Evolutionary conservation across 1,140 invertebrate species (phyloP).

Genomic region (Himalopsyche phryganea): DNA sequence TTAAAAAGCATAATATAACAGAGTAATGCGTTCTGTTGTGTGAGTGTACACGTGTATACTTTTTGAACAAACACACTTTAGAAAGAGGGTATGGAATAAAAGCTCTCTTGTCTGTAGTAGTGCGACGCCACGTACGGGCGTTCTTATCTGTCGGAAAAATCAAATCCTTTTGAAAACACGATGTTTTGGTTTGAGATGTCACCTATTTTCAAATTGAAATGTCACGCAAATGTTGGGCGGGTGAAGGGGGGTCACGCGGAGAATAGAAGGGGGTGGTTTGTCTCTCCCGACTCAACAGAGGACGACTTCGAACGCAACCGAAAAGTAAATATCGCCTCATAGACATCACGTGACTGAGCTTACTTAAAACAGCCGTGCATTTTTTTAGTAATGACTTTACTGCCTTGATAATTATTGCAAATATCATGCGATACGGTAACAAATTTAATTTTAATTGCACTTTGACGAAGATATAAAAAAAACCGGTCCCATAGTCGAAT

Average conservation of each 20-base stretch:
- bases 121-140: not conserved
- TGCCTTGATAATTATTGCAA: too few species aligned
- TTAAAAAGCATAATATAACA: too few species aligned
- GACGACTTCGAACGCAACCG: too few species aligned
- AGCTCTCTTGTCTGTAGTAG: not conserved
- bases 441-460: not conserved
- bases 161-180: constrained; percentile 32
- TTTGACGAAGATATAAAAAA: not conserved
- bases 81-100: constrained; percentile 9
- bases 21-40: too few species aligned
- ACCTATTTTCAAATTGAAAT: constrained; percentile 33
- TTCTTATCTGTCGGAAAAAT: constrained; percentile 21
- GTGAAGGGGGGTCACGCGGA: not conserved
- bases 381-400: too few species aligned
- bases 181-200: constrained; percentile 32
- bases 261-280: not conserved
- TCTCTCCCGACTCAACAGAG: not conserved
- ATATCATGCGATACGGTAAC: too few species aligned
- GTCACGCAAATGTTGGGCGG: constrained; percentile 27
- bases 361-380: too few species aligned
- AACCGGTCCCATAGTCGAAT: too few species aligned
- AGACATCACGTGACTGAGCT: too few species aligned
- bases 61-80: constrained; percentile 15
- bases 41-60: not conserved
- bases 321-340: too few species aligned